These are phyloP conservation scores for Rhinatrema bivittatum DNA, from an alignment of 2,797 vertebrate genomes.

Conservation along the genomic window DNA sequence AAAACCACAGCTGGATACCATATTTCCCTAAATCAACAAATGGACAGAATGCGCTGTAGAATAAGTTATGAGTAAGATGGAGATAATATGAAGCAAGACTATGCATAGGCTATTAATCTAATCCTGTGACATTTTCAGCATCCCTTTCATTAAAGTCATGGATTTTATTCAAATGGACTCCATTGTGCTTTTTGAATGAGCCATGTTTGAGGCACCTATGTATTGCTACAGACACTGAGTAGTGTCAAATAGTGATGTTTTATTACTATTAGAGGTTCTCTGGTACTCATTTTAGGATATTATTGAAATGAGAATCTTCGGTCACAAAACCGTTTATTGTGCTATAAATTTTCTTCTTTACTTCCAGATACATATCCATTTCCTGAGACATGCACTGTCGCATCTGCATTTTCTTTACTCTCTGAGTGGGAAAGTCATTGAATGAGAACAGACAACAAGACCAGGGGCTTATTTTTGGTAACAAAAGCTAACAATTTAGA, in stretches of 20 bases:
- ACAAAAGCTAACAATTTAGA: no score
- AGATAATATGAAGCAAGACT: slow-evolving; percentile 37
- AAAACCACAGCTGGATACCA: slow-evolving; percentile 43
- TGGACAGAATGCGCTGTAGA: slow-evolving; percentile 34
- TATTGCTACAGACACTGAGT: slow-evolving; percentile 41
- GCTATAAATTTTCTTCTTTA: slow-evolving; percentile 33
- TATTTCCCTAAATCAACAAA: slow-evolving; percentile 44
- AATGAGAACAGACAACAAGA: no score
- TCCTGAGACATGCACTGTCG: no score
- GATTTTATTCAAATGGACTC: slow-evolving; percentile 46
- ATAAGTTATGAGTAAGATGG: slow-evolving; percentile 44
- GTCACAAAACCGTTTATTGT: slow-evolving; percentile 33
- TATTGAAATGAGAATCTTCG: slow-evolving; percentile 42
- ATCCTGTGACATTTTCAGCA: slow-evolving; percentile 41
- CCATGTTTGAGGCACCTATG: slow-evolving; percentile 39
- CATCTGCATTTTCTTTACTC: no score
- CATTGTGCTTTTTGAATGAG: slow-evolving; percentile 43
- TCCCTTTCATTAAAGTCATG: slow-evolving; percentile 34
- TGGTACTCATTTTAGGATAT: slow-evolving; percentile 42
- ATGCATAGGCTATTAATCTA: slow-evolving; percentile 39
- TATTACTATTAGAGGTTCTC: slow-evolving; percentile 35
- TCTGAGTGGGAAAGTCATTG: no score
- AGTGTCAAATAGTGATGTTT: slow-evolving; percentile 38
- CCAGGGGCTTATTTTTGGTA: no score
- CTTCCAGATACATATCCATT: slow-evolving; percentile 33